These are phyloP conservation scores for Enteromius argenteus DNA, from an alignment of 2,797 vertebrate species.

Conservation along the genomic window DNA sequence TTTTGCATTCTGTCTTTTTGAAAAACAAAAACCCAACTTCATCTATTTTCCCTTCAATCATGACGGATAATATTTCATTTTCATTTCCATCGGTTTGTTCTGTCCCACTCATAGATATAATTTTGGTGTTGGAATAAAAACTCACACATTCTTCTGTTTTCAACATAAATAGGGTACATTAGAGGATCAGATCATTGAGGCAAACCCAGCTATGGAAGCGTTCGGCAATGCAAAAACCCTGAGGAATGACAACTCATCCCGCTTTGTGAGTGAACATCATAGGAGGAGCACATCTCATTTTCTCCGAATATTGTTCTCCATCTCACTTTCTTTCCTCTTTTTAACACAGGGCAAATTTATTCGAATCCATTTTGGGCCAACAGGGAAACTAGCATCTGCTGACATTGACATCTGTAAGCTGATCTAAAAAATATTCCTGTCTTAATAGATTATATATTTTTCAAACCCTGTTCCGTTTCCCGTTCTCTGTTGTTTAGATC, in stretches of 20 bases:
- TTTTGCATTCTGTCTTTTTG: constrained; percentile 38
- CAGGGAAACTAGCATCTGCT: constrained; percentile 89
- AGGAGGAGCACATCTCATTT: background rate
- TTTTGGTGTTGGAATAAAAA: background rate
- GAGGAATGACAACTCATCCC: constrained; percentile 94
- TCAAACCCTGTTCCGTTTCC: background rate
- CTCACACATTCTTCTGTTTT: constrained; percentile 10
- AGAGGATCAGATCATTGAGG: constrained; percentile 96
- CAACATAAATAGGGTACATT: constrained; percentile 82
- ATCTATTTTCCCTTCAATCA: constrained; percentile 36
- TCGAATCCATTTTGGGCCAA: constrained; percentile 92
- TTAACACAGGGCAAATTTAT: constrained; percentile 91
- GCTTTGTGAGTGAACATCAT: constrained; percentile 86
- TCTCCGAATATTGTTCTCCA: background rate
- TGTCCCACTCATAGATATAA: background rate
- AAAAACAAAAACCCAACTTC: background rate
- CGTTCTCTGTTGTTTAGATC: constrained; percentile 78
- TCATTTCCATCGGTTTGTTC: constrained; percentile 42
- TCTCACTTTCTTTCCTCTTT: background rate
- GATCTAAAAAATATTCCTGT: background rate
- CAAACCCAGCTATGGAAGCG: constrained; percentile 96
- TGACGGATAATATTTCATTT: constrained; percentile 49
- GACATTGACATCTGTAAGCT: constrained; percentile 95
- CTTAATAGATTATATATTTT: background rate
- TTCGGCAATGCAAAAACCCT: constrained; percentile 96